phyloP scores from a whole-genome alignment of 2,797 vertebrate species.

The Oceanodroma leucorhoa region DNA sequence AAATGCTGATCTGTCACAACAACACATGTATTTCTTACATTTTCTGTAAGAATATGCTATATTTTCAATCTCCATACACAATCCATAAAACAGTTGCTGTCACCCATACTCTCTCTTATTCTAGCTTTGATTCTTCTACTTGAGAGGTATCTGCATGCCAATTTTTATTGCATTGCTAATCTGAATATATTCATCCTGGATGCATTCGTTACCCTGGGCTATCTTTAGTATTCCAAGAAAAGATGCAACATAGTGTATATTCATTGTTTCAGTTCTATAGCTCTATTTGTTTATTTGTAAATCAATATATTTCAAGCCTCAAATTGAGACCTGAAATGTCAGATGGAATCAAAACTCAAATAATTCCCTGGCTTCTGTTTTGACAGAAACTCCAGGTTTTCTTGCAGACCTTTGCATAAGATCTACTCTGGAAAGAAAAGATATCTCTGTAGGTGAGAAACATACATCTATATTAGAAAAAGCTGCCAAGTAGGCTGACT shows the following conservation, averaged over 20 bases:
- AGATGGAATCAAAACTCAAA: neutral
- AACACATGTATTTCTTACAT: neutral
- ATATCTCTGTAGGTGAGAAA: conserved; percentile 11
- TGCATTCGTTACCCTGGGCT: neutral
- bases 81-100: neutral
- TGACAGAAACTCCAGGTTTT: conserved; percentile 21
- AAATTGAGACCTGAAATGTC: neutral
- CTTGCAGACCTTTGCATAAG: conserved; percentile 4
- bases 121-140: neutral
- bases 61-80: neutral
- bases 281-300: conserved; percentile 25
- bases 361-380: neutral
- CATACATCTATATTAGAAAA: conserved; percentile 15
- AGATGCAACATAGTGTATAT: neutral
- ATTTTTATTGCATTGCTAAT: conserved; percentile 16
- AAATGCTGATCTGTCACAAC: neutral
- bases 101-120: neutral
- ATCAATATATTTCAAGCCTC: neutral
- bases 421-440: neutral
- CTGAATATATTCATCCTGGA: neutral
- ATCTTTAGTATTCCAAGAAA: conserved; percentile 1
- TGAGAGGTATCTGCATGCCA: neutral
- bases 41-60: neutral
- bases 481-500: conserved; percentile 4
- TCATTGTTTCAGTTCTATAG: neutral